Percentiles rank a stretch among this genome's conserved stretches.
Evolutionary conservation across 2,797 vertebrate species (phyloP).

Genomic region (Pachyuromys duprasi): DNA sequence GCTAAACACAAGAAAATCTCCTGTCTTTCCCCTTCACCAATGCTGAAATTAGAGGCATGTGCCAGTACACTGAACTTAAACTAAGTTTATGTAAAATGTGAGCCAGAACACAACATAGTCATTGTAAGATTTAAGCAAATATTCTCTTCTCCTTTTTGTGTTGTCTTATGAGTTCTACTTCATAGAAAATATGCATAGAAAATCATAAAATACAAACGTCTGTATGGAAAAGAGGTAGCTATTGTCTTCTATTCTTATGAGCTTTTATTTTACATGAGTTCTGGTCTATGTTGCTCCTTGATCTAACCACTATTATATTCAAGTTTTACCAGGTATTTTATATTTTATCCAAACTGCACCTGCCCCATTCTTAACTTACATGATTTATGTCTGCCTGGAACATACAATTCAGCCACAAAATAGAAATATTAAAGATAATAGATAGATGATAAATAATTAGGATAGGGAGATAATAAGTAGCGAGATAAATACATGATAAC

Average conservation of each 20-base stretch:
- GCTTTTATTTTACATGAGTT: neutral
- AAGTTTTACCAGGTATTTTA: neutral
- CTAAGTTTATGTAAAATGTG: neutral
- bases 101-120: neutral
- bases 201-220: neutral
- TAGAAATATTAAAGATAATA: neutral
- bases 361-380: neutral
- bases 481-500: neutral
- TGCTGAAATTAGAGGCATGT: neutral
- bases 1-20: neutral
- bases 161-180: neutral
- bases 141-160: neutral
- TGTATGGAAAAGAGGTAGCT: neutral
- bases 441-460: neutral
- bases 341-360: neutral
- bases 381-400: neutral
- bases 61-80: neutral
- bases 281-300: neutral
- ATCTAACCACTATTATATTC: neutral
- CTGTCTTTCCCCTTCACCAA: neutral
- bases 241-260: neutral
- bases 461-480: neutral
- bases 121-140: neutral
- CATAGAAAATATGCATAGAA: neutral
- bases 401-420: neutral